A percentile compares a stretch with the other conserved stretches of the same genome.
Conservation (phyloP, 2,888 invertebrate genomes). For the Allolobophora icterica region DNA sequence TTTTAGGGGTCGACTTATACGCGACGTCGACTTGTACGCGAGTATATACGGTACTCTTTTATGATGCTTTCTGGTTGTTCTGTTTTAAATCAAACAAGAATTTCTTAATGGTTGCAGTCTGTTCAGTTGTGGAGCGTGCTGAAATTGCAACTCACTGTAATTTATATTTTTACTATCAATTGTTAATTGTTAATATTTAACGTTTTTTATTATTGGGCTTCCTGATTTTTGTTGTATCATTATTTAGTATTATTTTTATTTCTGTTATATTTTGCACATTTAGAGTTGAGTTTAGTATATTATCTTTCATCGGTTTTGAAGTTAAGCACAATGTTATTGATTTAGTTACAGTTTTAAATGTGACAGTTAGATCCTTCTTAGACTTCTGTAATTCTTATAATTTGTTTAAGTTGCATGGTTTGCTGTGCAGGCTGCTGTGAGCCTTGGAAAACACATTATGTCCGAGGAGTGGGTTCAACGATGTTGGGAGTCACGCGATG, state of each 20-base stretch:
- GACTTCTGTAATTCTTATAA: neutral
- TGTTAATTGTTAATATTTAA: too few species aligned
- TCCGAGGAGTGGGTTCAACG: conserved; percentile 85
- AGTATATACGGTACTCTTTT: too few species aligned
- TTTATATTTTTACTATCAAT: too few species aligned
- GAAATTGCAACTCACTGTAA: neutral
- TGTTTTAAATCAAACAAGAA: neutral
- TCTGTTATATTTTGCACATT: neutral
- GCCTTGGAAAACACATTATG: conserved; percentile 87
- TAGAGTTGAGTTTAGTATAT: neutral
- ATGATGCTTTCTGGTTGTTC: neutral
- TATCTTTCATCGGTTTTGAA: neutral
- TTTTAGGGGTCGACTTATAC: too few species aligned
- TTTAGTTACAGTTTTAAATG: neutral
- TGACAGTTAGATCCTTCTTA: neutral
- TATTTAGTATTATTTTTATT: too few species aligned
- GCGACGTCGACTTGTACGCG: too few species aligned
- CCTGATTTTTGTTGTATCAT: too few species aligned
- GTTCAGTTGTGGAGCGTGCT: neutral
- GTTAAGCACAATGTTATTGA: neutral
- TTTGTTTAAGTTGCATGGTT: neutral
- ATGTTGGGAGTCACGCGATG: conserved; percentile 78
- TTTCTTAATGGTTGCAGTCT: neutral
- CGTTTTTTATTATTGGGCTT: too few species aligned
- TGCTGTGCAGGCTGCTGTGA: conserved; percentile 67